Evolutionary conservation across 2,888 invertebrate genomes (phyloP).

Genomic region (Philhelius pedissequus): DNA sequence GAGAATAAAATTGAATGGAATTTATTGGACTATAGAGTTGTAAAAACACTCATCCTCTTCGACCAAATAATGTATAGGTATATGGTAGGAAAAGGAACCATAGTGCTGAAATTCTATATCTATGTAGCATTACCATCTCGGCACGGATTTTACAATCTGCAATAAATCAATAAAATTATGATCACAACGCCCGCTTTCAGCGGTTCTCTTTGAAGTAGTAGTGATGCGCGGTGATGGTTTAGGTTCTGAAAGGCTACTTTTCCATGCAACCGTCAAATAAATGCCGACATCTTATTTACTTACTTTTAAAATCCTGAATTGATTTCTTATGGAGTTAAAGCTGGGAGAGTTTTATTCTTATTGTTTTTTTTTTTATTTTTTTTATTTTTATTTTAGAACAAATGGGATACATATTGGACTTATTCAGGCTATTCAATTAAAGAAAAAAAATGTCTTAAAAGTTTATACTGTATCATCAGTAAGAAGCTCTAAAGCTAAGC

Average conservation of each 20-base stretch:
- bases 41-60: conserved; percentile 63
- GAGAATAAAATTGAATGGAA: conserved; percentile 49
- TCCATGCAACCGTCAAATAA: conserved; percentile 41
- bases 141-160: conserved; percentile 50
- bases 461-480: conserved; percentile 23
- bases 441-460: neutral
- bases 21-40: conserved; percentile 58
- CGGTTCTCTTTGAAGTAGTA: conserved; percentile 49
- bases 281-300: conserved; percentile 61
- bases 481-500: conserved; percentile 25
- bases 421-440: neutral
- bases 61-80: conserved; percentile 33
- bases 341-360: neutral
- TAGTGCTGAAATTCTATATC: conserved; percentile 18
- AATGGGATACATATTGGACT: conserved; percentile 31
- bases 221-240: conserved; percentile 4
- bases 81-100: no score
- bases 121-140: conserved; percentile 33
- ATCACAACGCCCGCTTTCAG: conserved; percentile 69
- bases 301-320: conserved; percentile 31
- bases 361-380: neutral
- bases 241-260: conserved; percentile 40
- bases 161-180: conserved; percentile 73
- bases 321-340: conserved; percentile 24
- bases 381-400: conserved; percentile 36